A percentile compares a stretch with the other conserved stretches of the same genome.
phyloP scores from a whole-genome alignment of 2,797 vertebrate genomes.

The Aeoliscus strigatus region DNA sequence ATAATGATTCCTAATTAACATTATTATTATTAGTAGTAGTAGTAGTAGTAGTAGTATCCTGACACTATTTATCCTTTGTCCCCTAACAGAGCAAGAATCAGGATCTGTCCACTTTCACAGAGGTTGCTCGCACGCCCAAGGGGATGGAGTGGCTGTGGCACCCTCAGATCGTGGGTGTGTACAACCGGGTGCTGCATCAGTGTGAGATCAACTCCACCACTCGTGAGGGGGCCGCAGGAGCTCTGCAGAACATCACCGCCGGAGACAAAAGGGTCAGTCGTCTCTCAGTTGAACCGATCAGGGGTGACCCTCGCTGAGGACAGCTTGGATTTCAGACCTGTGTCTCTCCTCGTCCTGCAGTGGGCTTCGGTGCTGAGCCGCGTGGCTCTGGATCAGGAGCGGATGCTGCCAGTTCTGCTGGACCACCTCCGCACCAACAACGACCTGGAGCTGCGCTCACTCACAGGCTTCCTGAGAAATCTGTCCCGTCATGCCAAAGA shows the following conservation, averaged over 20 bases:
- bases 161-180: conserved; percentile 82
- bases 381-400: conserved; percentile 84
- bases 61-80: conserved; percentile 3
- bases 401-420: conserved; percentile 80
- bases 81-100: conserved; percentile 70
- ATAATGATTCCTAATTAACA: too few species aligned
- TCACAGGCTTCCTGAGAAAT: conserved; percentile 90
- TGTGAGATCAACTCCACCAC: conserved; percentile 84
- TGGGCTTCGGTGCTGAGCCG: conserved; percentile 85
- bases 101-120: conserved; percentile 78
- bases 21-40: too few species aligned
- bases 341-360: conserved; percentile 59
- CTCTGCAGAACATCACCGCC: conserved; percentile 93
- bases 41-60: too few species aligned
- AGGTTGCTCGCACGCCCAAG: conserved; percentile 81
- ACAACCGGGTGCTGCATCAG: conserved; percentile 76
- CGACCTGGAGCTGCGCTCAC: conserved; percentile 82
- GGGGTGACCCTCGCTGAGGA: too few species aligned
- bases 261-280: conserved; percentile 88
- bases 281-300: too few species aligned
- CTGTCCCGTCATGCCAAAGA: conserved; percentile 83
- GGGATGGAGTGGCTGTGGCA: conserved; percentile 91
- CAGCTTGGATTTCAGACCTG: too few species aligned
- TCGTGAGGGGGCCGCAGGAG: conserved; percentile 87
- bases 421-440: conserved; percentile 76